Evolutionary conservation across 2,113 vertebrate species (phyloP).

Genomic region (Hydrolagus affinis): DNA sequence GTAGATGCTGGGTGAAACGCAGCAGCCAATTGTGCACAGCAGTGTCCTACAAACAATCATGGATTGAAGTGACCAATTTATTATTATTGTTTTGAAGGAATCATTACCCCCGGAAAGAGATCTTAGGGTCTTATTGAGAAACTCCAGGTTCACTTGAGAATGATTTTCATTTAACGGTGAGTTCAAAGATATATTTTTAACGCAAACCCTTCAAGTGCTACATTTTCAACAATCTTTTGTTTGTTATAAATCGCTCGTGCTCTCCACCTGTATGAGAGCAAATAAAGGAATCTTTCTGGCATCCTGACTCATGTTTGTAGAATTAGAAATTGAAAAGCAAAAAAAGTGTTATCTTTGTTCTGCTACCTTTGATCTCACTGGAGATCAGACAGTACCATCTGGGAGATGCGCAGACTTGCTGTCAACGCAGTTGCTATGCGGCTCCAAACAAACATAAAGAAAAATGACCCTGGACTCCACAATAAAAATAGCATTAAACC

Average conservation of each 20-base stretch:
- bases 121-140: too few species aligned
- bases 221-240: not conserved
- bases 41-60: too few species aligned
- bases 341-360: not conserved
- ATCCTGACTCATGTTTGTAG: not conserved
- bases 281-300: not conserved
- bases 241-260: not conserved
- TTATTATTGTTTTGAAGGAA: too few species aligned
- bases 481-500: not conserved
- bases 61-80: too few species aligned
- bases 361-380: not conserved
- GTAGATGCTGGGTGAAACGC: too few species aligned
- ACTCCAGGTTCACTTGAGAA: too few species aligned
- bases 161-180: too few species aligned
- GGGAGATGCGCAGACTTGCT: not conserved
- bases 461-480: not conserved
- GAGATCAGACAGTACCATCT: not conserved
- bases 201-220: not conserved
- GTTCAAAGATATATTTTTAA: not conserved
- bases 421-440: not conserved
- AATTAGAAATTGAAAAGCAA: not conserved
- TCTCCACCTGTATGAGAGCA: not conserved
- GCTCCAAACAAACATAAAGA: not conserved
- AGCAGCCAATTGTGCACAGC: too few species aligned
- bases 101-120: too few species aligned